These are phyloP conservation scores for Albula glossodonta DNA, from an alignment of 2,113 vertebrate species.

Conservation along the genomic window DNA sequence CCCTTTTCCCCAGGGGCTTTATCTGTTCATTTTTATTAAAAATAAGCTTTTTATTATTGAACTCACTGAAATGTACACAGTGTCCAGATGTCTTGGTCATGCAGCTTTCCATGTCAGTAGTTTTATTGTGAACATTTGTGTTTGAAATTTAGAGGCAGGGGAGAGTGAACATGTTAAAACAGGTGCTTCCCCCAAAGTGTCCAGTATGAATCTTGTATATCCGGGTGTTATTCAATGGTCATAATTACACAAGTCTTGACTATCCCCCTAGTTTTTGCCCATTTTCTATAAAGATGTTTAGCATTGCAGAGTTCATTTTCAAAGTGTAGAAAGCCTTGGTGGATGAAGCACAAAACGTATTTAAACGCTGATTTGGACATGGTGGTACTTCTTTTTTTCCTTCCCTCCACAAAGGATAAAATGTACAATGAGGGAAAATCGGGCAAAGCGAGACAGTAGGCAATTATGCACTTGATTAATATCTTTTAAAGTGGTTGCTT, in stretches of 20 bases:
- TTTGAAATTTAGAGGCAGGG: background rate
- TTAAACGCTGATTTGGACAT: background rate
- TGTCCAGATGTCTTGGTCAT: background rate
- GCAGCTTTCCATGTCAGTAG: slow-evolving; percentile 6
- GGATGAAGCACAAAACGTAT: background rate
- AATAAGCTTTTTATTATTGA: background rate
- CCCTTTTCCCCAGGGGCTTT: background rate
- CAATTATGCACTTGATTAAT: slow-evolving; percentile 14
- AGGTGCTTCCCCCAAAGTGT: background rate
- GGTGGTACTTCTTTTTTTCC: background rate
- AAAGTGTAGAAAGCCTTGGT: background rate
- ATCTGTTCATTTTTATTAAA: slow-evolving; percentile 1
- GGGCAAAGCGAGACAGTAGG: background rate
- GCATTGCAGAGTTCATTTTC: background rate
- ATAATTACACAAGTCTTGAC: background rate
- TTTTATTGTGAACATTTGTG: background rate
- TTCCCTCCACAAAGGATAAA: background rate
- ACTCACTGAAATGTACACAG: slow-evolving; percentile 4
- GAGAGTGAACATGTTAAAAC: background rate
- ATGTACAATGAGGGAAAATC: background rate
- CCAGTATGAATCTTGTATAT: background rate
- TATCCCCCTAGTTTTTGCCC: background rate
- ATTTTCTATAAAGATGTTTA: slow-evolving; percentile 12
- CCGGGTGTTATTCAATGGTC: background rate
- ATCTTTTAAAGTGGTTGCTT: background rate